Evolutionary conservation across 2,113 vertebrate genomes (phyloP).

Genomic region (Irena cyanogastra): DNA sequence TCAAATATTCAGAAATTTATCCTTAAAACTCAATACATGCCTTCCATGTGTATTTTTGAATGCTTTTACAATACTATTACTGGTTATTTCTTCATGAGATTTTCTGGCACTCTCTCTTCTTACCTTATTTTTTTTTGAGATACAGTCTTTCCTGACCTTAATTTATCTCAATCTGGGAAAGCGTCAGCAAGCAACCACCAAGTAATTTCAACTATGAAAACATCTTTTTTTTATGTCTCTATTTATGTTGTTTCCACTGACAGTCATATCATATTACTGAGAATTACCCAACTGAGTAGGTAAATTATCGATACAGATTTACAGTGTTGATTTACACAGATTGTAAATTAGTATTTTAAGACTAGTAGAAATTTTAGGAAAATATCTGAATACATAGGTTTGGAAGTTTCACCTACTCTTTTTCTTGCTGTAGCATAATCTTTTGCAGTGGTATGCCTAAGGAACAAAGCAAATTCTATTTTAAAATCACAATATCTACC

Average conservation of each 20-base stretch:
- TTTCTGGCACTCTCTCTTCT: background rate
- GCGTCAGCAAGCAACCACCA: background rate
- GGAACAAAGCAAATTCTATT: background rate
- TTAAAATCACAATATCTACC: fast-evolving
- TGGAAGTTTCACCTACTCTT: background rate
- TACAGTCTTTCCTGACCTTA: background rate
- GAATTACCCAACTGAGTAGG: background rate
- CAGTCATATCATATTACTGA: background rate
- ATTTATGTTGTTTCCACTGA: background rate
- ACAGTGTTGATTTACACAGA: background rate
- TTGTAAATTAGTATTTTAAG: background rate
- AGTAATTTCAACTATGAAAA: background rate
- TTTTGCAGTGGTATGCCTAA: background rate
- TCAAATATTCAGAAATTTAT: background rate
- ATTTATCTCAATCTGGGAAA: background rate
- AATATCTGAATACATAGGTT: background rate
- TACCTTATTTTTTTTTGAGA: background rate
- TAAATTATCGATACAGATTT: background rate
- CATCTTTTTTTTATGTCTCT: background rate
- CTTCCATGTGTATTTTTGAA: background rate
- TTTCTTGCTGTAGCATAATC: background rate
- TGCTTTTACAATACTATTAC: background rate
- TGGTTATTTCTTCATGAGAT: background rate
- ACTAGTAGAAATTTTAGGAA: background rate
- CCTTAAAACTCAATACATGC: background rate